These are phyloP conservation scores for Phrixothrix hirtus DNA, from an alignment of 2,888 invertebrate species.

Conservation along the genomic window DNA sequence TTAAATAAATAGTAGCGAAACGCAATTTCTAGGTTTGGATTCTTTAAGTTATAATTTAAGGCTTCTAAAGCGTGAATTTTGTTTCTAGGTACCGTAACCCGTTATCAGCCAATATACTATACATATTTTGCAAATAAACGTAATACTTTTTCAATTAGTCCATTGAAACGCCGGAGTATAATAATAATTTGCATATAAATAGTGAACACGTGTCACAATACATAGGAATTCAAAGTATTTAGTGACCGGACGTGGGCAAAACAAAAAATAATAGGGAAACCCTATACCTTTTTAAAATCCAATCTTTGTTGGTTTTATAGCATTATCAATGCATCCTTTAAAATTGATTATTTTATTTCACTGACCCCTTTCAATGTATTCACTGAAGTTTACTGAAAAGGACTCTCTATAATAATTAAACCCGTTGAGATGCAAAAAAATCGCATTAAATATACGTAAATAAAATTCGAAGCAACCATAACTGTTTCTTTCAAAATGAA, in stretches of 20 bases:
- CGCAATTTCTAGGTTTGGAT: too few species aligned
- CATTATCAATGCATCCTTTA: not conserved
- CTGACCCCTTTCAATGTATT: conserved; percentile 6
- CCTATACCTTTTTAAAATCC: conserved; percentile 14
- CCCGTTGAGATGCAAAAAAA: conserved; percentile 12
- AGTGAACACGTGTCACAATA: conserved; percentile 19
- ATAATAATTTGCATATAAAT: too few species aligned
- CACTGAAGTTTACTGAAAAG: conserved; percentile 1
- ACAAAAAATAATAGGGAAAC: conserved; percentile 24
- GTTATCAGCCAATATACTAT: too few species aligned
- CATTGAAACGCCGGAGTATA: too few species aligned
- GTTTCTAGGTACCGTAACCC: too few species aligned
- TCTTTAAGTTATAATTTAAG: too few species aligned
- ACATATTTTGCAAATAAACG: not conserved
- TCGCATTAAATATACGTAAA: conserved; percentile 5
- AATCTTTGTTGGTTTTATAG: conserved; percentile 7
- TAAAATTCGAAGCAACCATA: too few species aligned
- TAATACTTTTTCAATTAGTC: not conserved
- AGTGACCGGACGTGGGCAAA: conserved; percentile 5
- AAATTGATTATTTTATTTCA: conserved; percentile 14
- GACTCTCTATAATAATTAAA: conserved; percentile 10
- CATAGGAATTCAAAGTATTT: too few species aligned
- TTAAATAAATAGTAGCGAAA: too few species aligned
- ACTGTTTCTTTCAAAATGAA: too few species aligned
- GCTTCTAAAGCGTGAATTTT: too few species aligned